Conservation (phyloP, 2,888 invertebrate species). For the Eilema sororculum region DNA sequence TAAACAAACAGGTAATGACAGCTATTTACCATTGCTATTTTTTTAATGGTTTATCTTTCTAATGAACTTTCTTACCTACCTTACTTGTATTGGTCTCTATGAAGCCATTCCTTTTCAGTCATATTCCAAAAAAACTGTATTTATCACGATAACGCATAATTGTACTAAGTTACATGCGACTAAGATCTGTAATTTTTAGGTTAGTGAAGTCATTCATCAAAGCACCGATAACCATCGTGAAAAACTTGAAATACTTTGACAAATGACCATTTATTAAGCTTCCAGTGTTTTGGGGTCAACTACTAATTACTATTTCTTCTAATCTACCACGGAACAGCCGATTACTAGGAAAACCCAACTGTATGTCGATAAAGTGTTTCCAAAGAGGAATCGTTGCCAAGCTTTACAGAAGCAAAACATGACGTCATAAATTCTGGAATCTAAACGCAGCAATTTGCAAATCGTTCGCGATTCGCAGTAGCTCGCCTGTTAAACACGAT, state of each 20-base stretch:
- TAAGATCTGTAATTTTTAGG: not conserved
- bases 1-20: not conserved
- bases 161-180: not conserved
- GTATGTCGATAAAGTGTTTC: not conserved
- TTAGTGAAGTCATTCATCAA: slow-evolving; percentile 3
- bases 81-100: not conserved
- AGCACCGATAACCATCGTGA: slow-evolving; percentile 5
- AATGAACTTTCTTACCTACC: not conserved
- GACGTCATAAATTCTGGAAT: slow-evolving; percentile 11
- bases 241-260: not conserved
- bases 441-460: slow-evolving; percentile 20
- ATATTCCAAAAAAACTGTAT: not conserved
- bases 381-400: not conserved
- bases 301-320: not conserved
- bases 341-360: not conserved
- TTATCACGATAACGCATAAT: not conserved
- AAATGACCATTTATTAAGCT: not conserved
- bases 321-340: not conserved
- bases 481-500: slow-evolving; percentile 34
- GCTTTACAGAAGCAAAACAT: not conserved
- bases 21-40: not conserved
- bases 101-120: not conserved
- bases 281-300: slow-evolving; percentile 7
- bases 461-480: slow-evolving; percentile 32
- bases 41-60: not conserved